Percentiles rank a stretch among this genome's conserved stretches.
Conservation (phyloP, 2,888 invertebrate genomes). For the Pollenia angustigena region DNA sequence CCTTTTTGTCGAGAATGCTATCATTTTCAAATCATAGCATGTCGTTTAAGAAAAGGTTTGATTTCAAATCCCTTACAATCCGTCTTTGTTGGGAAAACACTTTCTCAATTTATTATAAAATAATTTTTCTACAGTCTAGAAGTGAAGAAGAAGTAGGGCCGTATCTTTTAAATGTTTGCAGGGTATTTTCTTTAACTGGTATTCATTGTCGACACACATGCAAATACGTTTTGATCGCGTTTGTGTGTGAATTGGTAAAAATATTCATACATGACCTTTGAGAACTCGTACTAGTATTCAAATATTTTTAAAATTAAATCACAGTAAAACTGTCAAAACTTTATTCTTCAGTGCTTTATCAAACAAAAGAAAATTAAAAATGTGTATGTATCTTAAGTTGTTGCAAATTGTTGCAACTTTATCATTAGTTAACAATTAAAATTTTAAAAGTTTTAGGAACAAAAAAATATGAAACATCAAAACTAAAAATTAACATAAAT, state of each 20-base stretch:
- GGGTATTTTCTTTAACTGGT: not conserved
- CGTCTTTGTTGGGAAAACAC: too few species aligned
- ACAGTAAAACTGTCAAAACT: slow-evolving; percentile 50
- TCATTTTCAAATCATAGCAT: too few species aligned
- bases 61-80: too few species aligned
- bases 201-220: not conserved
- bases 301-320: slow-evolving; percentile 26
- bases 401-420: slow-evolving; percentile 55
- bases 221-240: not conserved
- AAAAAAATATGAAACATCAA: slow-evolving; percentile 43
- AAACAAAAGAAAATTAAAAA: slow-evolving; percentile 53
- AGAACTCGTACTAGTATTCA: slow-evolving; percentile 6
- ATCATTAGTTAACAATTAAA: slow-evolving; percentile 72
- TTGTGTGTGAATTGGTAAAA: not conserved
- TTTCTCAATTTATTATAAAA: too few species aligned
- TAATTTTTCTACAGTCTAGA: too few species aligned
- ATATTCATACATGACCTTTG: not conserved
- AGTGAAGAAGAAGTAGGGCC: too few species aligned
- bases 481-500: slow-evolving; percentile 24
- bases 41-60: too few species aligned
- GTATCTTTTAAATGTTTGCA: not conserved
- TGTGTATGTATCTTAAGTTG: slow-evolving; percentile 44
- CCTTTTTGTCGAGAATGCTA: too few species aligned
- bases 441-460: slow-evolving; percentile 60
- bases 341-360: slow-evolving; percentile 44